Base-by-base conservation (phyloP, 1,140 invertebrate genomes). In the Zaprionus nigranus region DNA sequence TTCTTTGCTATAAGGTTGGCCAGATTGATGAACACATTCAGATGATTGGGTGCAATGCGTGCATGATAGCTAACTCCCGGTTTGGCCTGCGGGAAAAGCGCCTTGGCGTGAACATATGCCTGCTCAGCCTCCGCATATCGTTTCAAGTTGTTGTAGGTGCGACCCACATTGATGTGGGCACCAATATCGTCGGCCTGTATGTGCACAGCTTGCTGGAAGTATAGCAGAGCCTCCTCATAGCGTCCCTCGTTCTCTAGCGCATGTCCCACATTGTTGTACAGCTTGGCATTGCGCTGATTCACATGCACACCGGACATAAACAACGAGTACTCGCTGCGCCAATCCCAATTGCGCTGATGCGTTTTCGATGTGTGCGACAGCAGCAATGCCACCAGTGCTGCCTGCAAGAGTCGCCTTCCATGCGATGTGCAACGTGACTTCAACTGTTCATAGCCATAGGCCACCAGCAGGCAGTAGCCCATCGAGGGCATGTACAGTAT, bases 181-280 rank as follows among this genome's bases (percentile, higher is more conserved):
- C 97, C 98, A 57, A 99, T 98, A 93, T 99, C 98, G 92, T 99
- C 98, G 40, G 97, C 95, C 93, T 99, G 98, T 15, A 99, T 98
- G 85, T 95, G 96, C 15, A 98, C 97, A 11, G 98, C 98, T 83
- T 97, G 97, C 86, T 97, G 95, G 91, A 99, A 99, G 93, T 98
- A 99, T 69, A 96, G 94, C 26, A 99, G 93, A 1, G 98, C 98
- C 92, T 98, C 97, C 24, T 95, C 94, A 91, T 96, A 98, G 26
- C 95, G 94, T 1, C 96, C 96, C 81, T 97, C 96, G 59, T 96
- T 96, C 93, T 99, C 98, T 54, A 99, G 93, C 0, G 98, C 97
- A 93, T 99, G 98, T 0, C 98, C 98, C 1, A 99, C 98, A 93
- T 99, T 99, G 93, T 99, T 99, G 93, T 98, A 99, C 2, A 99